Evolutionary conservation across 2,113 vertebrate species (phyloP).

Genomic region (Entelurus aequoreus): DNA sequence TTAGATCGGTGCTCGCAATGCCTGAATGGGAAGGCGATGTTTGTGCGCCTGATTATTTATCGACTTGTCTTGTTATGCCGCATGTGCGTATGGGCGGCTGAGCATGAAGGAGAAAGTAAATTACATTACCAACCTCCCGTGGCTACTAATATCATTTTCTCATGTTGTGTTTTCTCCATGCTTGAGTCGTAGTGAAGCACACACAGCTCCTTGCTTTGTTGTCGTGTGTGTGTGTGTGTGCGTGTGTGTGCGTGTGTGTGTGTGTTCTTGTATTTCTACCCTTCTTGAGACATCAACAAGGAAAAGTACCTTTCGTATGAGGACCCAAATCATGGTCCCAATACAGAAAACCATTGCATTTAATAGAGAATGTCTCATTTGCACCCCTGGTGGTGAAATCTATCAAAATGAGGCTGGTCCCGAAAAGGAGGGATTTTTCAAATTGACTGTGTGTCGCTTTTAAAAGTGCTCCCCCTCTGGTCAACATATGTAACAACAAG

Average conservation of each 20-base stretch:
- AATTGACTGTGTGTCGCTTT: too few relatives aligned
- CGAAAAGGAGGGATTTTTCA: too few relatives aligned
- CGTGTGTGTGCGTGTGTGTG: conserved; percentile 3
- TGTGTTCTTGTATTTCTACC: background rate
- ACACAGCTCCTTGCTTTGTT: conserved; percentile 11
- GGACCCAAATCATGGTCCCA: too few relatives aligned
- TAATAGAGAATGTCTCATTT: too few relatives aligned
- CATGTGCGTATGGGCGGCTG: background rate
- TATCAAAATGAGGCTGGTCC: too few relatives aligned
- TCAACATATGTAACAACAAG: too few relatives aligned
- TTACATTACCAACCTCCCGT: conserved; percentile 33
- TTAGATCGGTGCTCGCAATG: background rate
- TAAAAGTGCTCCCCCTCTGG: too few relatives aligned
- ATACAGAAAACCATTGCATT: too few relatives aligned
- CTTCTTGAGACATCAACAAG: too few relatives aligned
- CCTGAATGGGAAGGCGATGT: conserved; percentile 7
- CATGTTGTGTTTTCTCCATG: conserved; percentile 21
- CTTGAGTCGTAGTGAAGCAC: conserved; percentile 33
- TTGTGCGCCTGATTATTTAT: conserved; percentile 10
- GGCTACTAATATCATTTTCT: conserved; percentile 25
- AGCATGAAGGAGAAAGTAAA: conserved; percentile 14
- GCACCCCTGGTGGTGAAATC: too few relatives aligned
- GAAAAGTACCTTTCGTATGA: too few relatives aligned
- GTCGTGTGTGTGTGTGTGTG: conserved; percentile 2
- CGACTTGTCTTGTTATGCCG: background rate